phyloP scores from a whole-genome alignment of 2,888 invertebrate genomes.

The Leptopilina myrica region DNA sequence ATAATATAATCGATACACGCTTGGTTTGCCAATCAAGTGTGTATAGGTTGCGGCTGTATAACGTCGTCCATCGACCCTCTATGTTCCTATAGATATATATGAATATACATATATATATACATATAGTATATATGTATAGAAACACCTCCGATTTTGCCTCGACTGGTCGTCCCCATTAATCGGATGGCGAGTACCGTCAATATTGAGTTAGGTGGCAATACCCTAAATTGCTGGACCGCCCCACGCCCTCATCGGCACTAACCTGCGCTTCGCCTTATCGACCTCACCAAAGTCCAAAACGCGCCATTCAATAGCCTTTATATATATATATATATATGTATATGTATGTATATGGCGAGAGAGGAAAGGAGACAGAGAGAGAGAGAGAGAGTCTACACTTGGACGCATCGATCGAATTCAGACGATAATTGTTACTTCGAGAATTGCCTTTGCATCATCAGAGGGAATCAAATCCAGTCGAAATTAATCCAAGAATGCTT shows the following conservation, averaged over 20 bases:
- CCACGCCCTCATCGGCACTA: not conserved
- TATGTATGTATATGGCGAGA: not conserved
- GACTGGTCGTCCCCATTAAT: slow-evolving; percentile 61
- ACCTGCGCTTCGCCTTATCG: not conserved
- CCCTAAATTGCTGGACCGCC: slow-evolving; percentile 64
- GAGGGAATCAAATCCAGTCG: slow-evolving; percentile 15
- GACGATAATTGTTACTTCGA: slow-evolving; percentile 28
- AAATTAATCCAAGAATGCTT: slow-evolving; percentile 11
- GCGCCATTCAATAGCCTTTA: slow-evolving; percentile 18
- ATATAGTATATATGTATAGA: not conserved
- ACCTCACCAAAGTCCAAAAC: slow-evolving; percentile 3
- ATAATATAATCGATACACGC: slow-evolving; percentile 44
- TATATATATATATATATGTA: not conserved
- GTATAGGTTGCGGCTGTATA: slow-evolving; percentile 54
- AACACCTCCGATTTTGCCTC: slow-evolving; percentile 9
- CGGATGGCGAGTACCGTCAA: slow-evolving; percentile 63
- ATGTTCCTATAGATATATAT: too few relatives aligned
- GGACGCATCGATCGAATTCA: slow-evolving; percentile 19
- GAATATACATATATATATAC: too few relatives aligned
- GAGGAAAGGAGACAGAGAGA: too few relatives aligned
- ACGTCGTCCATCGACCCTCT: slow-evolving; percentile 6
- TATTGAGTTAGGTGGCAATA: slow-evolving; percentile 68
- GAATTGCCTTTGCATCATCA: slow-evolving; percentile 5
- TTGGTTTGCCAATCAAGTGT: slow-evolving; percentile 62
- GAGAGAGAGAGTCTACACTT: not conserved